Conservation (phyloP, 2,888 invertebrate species). For the Carabus problematicus region DNA sequence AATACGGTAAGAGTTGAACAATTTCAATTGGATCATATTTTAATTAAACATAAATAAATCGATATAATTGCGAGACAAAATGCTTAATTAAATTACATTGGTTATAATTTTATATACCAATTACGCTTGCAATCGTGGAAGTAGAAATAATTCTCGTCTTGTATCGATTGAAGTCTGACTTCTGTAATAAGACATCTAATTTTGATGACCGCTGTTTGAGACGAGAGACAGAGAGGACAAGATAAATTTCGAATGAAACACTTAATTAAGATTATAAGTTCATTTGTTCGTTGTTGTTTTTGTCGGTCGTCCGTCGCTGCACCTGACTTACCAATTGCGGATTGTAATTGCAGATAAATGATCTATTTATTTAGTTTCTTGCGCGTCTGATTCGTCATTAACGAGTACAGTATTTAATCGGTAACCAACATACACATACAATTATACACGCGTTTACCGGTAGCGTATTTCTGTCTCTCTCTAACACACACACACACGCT, state of each 20-base stretch:
- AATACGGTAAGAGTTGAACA: too few species aligned
- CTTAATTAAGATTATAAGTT: constrained; percentile 38
- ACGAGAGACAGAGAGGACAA: not conserved
- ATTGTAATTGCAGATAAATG: constrained; percentile 42
- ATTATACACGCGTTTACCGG: constrained; percentile 10
- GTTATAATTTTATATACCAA: too few species aligned
- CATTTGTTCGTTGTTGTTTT: constrained; percentile 33
- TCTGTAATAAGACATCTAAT: too few species aligned
- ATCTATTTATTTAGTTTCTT: constrained; percentile 36
- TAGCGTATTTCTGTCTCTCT: not conserved
- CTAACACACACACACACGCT: too few species aligned
- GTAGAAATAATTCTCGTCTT: too few species aligned
- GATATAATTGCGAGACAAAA: too few species aligned
- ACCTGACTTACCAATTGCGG: constrained; percentile 36
- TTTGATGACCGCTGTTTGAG: too few species aligned
- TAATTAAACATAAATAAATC: too few species aligned
- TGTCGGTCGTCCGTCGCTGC: constrained; percentile 14
- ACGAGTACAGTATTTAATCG: constrained; percentile 32
- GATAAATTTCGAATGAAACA: constrained; percentile 28
- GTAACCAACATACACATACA: constrained; percentile 10
- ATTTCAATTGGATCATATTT: too few species aligned
- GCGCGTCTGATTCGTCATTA: constrained; percentile 35
- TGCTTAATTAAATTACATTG: too few species aligned
- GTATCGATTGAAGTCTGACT: too few species aligned
- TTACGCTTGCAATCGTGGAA: too few species aligned